These are phyloP conservation scores for Cephalopholis sonnerati DNA, from an alignment of 2,113 vertebrate genomes.

Conservation along the genomic window DNA sequence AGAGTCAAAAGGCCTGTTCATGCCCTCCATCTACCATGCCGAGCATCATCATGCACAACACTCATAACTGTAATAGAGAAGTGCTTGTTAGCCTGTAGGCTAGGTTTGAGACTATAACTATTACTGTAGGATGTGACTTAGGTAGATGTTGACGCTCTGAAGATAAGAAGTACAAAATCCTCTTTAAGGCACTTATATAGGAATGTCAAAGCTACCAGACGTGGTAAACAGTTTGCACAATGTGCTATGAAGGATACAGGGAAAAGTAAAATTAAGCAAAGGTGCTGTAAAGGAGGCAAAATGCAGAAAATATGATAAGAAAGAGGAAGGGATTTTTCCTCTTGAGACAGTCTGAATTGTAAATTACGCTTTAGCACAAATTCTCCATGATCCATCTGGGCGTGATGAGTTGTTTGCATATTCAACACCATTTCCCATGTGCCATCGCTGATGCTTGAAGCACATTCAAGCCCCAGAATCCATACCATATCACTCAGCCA, in stretches of 20 bases:
- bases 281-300: neutral
- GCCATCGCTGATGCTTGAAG: conserved; percentile 35
- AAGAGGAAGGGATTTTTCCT: neutral
- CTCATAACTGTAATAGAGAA: conserved; percentile 24
- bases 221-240: conserved; percentile 39
- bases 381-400: conserved; percentile 32
- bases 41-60: conserved; percentile 37
- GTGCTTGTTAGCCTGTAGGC: conserved; percentile 44
- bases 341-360: conserved; percentile 17
- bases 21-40: conserved; percentile 30
- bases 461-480: conserved; percentile 49
- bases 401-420: conserved; percentile 25
- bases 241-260: neutral
- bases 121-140: conserved; percentile 23
- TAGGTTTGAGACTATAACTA: conserved; percentile 11
- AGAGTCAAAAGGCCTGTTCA: conserved; percentile 17
- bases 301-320: neutral
- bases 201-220: conserved; percentile 22
- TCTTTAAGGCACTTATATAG: conserved; percentile 43
- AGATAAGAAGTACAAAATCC: neutral
- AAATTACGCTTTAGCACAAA: conserved; percentile 63
- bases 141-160: conserved; percentile 25
- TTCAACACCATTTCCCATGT: conserved; percentile 31
- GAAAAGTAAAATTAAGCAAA: neutral
- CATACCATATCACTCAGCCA: conserved; percentile 24